Conservation (phyloP, 2,797 vertebrate species). For the Acridotheres tristis region DNA sequence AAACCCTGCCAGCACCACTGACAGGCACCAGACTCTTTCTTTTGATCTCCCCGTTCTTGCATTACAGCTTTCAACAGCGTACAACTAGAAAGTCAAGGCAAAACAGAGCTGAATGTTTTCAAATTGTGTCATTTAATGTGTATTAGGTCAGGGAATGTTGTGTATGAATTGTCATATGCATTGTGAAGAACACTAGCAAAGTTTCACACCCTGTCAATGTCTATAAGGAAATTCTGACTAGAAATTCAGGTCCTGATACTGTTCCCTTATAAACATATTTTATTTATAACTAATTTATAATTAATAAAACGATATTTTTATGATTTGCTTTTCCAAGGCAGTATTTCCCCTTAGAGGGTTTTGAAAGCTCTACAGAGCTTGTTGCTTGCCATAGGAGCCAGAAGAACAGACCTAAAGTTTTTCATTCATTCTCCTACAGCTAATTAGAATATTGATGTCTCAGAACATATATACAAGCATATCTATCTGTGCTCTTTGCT, state of each 20-base stretch:
- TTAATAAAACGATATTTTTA: not conserved
- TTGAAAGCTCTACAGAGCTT: not conserved
- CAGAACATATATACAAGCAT: not conserved
- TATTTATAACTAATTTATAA: too few relatives aligned
- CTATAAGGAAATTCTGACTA: not conserved
- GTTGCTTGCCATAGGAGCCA: not conserved
- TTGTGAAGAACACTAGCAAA: not conserved
- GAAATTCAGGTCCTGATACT: not conserved
- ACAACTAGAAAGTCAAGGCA: not conserved
- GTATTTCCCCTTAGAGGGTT: not conserved
- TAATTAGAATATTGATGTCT: not conserved
- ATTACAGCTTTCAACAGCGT: not conserved
- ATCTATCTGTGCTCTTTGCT: not conserved
- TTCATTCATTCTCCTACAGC: not conserved
- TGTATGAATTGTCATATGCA: too few relatives aligned
- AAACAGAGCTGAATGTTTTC: not conserved
- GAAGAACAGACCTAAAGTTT: not conserved
- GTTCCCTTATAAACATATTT: not conserved
- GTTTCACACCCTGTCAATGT: not conserved
- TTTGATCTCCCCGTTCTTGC: not conserved
- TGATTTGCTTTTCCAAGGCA: not conserved
- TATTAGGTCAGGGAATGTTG: not conserved
- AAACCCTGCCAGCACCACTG: fast-evolving
- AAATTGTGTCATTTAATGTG: fast-evolving
- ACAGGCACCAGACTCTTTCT: not conserved